Evolutionary conservation across 1,140 invertebrate genomes (phyloP).

Genomic region (Phymorhynchus buccinoides): DNA sequence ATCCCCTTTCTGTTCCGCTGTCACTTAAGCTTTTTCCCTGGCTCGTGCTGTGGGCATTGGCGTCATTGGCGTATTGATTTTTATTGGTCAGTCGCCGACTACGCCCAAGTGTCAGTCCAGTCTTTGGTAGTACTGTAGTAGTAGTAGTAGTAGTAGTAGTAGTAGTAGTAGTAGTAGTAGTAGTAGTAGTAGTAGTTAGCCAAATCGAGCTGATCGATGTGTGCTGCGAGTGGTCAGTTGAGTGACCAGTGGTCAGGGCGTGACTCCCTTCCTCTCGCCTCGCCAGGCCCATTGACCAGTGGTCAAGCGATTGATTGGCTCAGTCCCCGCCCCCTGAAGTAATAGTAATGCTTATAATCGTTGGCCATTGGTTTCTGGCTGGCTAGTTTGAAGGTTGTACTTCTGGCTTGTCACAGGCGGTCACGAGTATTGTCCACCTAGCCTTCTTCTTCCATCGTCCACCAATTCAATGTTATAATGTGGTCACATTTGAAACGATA

Average conservation of each 20-base stretch:
- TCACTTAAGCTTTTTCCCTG: background rate
- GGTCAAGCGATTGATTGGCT: background rate
- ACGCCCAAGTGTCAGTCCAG: slow-evolving; percentile 4
- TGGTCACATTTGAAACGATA: no score
- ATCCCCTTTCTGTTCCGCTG: background rate
- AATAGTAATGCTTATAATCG: no score
- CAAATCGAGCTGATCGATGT: background rate
- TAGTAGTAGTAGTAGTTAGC: background rate
- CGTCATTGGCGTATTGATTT: slow-evolving; percentile 27
- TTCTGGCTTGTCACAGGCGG: no score
- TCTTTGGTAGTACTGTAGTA: no score
- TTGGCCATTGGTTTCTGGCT: no score
- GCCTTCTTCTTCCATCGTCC: no score
- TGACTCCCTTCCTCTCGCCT: background rate
- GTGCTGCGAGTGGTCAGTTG: background rate
- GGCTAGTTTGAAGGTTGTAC: no score
- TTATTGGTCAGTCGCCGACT: slow-evolving; percentile 13
- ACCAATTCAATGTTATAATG: no score
- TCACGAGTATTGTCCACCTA: no score
- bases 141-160: background rate
- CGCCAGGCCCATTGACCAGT: background rate
- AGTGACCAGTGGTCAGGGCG: background rate
- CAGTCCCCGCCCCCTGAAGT: background rate
- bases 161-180: background rate
- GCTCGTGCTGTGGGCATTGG: background rate